Conservation (phyloP, 2,888 invertebrate genomes). For the Tachina grossa region DNA sequence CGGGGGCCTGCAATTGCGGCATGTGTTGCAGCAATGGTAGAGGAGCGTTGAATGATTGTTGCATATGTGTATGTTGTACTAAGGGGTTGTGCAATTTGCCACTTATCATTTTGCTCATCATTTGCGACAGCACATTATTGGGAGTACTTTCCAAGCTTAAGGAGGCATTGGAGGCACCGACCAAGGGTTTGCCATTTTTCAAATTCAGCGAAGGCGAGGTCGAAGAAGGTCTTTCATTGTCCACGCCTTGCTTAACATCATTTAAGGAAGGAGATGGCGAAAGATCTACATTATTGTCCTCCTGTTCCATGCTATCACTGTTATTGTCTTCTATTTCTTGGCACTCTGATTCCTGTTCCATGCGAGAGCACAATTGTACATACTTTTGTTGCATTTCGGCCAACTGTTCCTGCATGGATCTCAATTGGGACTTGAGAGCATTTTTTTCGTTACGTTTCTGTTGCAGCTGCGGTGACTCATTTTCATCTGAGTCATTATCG, state of each 20-base stretch:
- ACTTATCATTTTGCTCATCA: constrained; percentile 87
- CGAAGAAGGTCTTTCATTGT: constrained; percentile 74
- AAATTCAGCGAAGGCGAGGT: constrained; percentile 75
- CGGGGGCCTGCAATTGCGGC: constrained; percentile 78
- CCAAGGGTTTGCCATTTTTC: constrained; percentile 71
- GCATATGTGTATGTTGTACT: constrained; percentile 84
- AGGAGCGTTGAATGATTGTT: constrained; percentile 85
- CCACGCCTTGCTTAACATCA: constrained; percentile 62
- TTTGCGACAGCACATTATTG: constrained; percentile 85
- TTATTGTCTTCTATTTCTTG: constrained; percentile 89
- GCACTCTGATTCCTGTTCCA: constrained; percentile 91
- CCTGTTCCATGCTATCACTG: constrained; percentile 87
- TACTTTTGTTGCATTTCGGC: constrained; percentile 96
- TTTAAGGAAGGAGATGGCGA: constrained; percentile 78
- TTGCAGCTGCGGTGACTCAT: constrained; percentile 89
- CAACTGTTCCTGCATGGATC: constrained; percentile 94
- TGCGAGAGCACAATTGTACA: constrained; percentile 92
- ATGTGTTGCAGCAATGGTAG: constrained; percentile 85
- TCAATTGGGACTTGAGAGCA: constrained; percentile 91
- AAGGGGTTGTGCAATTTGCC: constrained; percentile 85
- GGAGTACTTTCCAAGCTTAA: constrained; percentile 63
- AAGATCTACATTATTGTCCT: constrained; percentile 79
- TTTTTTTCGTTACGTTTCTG: constrained; percentile 94
- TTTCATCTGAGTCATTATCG: constrained; percentile 90
- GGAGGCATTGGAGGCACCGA: constrained; percentile 59